Conservation (phyloP, 2,113 vertebrate species). For the Boleophthalmus pectinirostris region DNA sequence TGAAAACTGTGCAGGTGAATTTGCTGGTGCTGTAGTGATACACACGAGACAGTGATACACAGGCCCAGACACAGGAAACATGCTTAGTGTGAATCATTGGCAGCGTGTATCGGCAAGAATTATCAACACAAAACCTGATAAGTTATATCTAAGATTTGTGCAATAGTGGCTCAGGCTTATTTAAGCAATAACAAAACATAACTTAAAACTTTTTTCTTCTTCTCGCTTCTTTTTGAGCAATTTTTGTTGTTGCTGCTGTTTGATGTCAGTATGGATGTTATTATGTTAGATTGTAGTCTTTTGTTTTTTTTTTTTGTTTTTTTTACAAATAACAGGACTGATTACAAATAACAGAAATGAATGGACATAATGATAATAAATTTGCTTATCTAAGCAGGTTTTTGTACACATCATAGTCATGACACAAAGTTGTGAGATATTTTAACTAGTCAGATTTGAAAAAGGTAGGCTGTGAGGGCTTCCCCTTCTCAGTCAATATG, state of each 20-base stretch:
- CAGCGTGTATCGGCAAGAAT: neutral
- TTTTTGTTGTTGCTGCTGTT: too few relatives aligned
- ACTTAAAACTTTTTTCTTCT: too few relatives aligned
- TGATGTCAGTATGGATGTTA: too few relatives aligned
- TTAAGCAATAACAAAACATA: too few relatives aligned
- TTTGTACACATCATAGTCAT: neutral
- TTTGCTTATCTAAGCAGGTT: neutral
- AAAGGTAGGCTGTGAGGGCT: neutral
- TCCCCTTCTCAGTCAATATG: neutral
- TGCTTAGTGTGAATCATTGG: neutral
- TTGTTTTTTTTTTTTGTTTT: too few relatives aligned
- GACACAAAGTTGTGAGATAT: neutral
- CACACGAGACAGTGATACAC: conserved; percentile 20
- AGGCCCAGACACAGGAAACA: conserved; percentile 30
- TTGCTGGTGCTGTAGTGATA: conserved; percentile 16
- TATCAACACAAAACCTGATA: neutral
- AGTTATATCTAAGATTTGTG: neutral
- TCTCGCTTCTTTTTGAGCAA: too few relatives aligned
- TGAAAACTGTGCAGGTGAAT: conserved; percentile 23
- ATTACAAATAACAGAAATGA: neutral
- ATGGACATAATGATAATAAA: neutral
- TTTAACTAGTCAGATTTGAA: neutral
- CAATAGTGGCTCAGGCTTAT: neutral
- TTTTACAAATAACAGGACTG: too few relatives aligned
- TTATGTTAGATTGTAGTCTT: too few relatives aligned